Evolutionary conservation across 1,140 invertebrate species (phyloP).

Genomic region (Formica exsecta): DNA sequence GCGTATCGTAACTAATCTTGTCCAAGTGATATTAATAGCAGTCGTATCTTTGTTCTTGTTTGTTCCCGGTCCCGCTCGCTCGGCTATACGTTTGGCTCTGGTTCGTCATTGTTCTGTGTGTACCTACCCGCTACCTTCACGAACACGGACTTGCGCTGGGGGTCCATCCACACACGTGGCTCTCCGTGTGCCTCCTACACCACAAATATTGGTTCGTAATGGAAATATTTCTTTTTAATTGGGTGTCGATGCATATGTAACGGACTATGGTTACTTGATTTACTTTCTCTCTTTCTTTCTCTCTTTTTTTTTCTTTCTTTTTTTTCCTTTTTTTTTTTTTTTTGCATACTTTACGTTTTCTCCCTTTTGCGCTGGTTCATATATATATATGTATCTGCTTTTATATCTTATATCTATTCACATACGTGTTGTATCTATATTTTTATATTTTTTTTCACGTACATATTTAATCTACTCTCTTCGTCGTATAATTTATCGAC

Average conservation of each 20-base stretch:
- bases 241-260: constrained; percentile 78
- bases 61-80: constrained; percentile 87
- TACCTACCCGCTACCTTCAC: constrained; percentile 86
- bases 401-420: constrained; percentile 27
- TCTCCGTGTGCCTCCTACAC: constrained; percentile 85
- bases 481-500: constrained; percentile 30
- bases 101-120: constrained; percentile 87
- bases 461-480: constrained; percentile 41
- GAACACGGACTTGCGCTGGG: constrained; percentile 86
- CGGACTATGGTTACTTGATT: constrained; percentile 76
- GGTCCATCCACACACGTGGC: constrained; percentile 86
- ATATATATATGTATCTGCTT: constrained; percentile 23
- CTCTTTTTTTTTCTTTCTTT: constrained; percentile 35
- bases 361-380: constrained; percentile 56
- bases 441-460: constrained; percentile 39
- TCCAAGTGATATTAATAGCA: constrained; percentile 87
- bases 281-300: constrained; percentile 72
- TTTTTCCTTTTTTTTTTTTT: constrained; percentile 28
- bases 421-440: background rate
- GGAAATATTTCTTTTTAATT: constrained; percentile 84
- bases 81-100: constrained; percentile 86
- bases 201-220: constrained; percentile 87
- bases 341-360: constrained; percentile 51
- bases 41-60: constrained; percentile 87
- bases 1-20: constrained; percentile 85